Evolutionary conservation across 2,113 vertebrate species (phyloP).

Genomic region (Anoura caudifer): DNA sequence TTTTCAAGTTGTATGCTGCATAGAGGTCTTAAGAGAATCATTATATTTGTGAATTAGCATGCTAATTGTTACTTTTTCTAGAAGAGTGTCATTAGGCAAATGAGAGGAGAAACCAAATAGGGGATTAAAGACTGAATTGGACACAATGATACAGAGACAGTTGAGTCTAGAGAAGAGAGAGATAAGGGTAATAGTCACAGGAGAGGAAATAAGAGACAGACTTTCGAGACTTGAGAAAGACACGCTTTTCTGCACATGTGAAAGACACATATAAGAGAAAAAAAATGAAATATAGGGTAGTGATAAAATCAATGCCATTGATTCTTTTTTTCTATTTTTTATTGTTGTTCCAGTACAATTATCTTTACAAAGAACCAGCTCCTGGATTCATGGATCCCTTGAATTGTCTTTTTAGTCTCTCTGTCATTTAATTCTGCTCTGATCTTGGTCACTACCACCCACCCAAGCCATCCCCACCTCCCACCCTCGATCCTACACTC

Average conservation of each 20-base stretch:
- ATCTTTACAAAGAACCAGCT: no score
- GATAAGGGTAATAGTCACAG: background rate
- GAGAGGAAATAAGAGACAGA: background rate
- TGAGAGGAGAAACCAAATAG: background rate
- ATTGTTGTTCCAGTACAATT: no score
- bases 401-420: no score
- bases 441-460: no score
- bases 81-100: background rate
- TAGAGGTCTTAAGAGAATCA: background rate
- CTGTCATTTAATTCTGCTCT: no score
- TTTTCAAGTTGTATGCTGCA: background rate
- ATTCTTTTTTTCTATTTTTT: background rate
- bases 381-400: no score
- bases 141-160: background rate
- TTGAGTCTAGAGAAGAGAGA: background rate
- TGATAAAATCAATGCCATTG: background rate
- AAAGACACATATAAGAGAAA: background rate
- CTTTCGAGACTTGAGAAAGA: background rate
- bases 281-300: background rate
- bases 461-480: no score
- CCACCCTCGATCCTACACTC: no score
- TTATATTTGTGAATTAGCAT: background rate
- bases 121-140: background rate
- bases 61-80: background rate
- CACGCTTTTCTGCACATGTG: background rate